Base-by-base conservation (phyloP, 2,888 invertebrate species). In the Arrhopalites spinosus region DNA sequence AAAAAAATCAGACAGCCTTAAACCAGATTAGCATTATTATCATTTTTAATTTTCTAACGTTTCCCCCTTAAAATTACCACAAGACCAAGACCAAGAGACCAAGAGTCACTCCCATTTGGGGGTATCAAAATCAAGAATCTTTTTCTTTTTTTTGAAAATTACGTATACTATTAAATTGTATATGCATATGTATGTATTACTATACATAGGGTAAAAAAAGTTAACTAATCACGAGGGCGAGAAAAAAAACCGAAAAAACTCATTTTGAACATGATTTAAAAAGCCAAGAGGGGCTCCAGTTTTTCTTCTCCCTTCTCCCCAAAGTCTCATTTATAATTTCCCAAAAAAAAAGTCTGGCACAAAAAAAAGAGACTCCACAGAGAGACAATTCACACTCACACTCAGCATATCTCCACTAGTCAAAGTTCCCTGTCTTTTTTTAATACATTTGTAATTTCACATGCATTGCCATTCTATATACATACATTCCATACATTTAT, bases 241-340 rank as follows among this genome's bases (percentile, higher is more conserved):
- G 29, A 36, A 64, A 29, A 64, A 64, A 25, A 63, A 25, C 61
- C n/a, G n/a, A n/a, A 3, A 64, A 2, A 3, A 25, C 36, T 64
- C 25, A 64, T 64, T 27, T 64, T 64, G 5, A 61, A 27, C 30
- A 25, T 64, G 36, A 36, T n/a, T 36, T 64, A 13, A 25, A 43
- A 27, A 36, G 30, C 17, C 13, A 66, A 25, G 66, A 29, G n/a
- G 66, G 36, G 36, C 25, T 25, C 61, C n/a, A n/a, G n/a, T n/a
- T n/a, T n/a, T n/a, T 11, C 3, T 66, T 56, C 77, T 78, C 77
- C 77, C 23, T 56, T 67, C 71, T 78, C 80, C 80, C 80, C 23
- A 73, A 75, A 78, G 77, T 76, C 75, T 76, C 80, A 78, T 80
- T 80, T 78, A 80, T 80, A 80, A 77, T 78, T 77, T 77, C 11